phyloP scores from a whole-genome alignment of 2,113 vertebrate species.

The Takifugu bimaculatus region DNA sequence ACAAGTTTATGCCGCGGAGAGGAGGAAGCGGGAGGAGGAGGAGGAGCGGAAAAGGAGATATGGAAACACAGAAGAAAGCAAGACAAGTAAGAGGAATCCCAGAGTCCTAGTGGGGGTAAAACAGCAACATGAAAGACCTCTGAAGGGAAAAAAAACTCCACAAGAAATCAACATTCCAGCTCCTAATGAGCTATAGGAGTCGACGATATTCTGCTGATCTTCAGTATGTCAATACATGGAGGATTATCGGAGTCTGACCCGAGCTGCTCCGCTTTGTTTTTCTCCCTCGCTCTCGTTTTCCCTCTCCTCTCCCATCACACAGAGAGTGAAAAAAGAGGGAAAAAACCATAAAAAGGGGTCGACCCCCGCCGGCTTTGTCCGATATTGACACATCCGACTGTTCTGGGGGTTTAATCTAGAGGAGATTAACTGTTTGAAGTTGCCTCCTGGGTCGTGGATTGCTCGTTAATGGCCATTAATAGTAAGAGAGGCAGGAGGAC shows the following conservation, averaged over 20 bases:
- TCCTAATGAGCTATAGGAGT: constrained; percentile 30
- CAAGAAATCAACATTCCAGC: constrained; percentile 41
- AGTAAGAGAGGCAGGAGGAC: constrained; percentile 51
- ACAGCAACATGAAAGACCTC: constrained; percentile 30
- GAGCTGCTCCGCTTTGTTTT: constrained; percentile 53
- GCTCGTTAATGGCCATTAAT: constrained; percentile 62
- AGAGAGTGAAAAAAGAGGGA: constrained; percentile 40
- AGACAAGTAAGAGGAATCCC: constrained; percentile 36
- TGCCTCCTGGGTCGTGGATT: constrained; percentile 27
- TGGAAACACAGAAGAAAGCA: constrained; percentile 56
- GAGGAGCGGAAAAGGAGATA: constrained; percentile 62
- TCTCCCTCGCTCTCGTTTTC: constrained; percentile 38
- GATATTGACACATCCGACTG: constrained; percentile 64
- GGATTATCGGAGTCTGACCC: constrained; percentile 44
- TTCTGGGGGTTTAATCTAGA: constrained; percentile 63
- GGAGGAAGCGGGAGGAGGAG: constrained; percentile 52
- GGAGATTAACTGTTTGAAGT: constrained; percentile 69
- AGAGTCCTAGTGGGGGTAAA: constrained; percentile 36
- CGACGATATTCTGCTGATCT: constrained; percentile 20
- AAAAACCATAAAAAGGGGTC: constrained; percentile 23
- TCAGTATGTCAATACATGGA: constrained; percentile 48
- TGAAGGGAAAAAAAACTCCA: constrained; percentile 6
- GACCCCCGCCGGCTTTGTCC: constrained; percentile 44
- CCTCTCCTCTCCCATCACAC: constrained; percentile 33
- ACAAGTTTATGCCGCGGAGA: constrained; percentile 64